These are phyloP conservation scores for Athene noctua DNA, from an alignment of 2,113 vertebrate genomes.

Conservation along the genomic window DNA sequence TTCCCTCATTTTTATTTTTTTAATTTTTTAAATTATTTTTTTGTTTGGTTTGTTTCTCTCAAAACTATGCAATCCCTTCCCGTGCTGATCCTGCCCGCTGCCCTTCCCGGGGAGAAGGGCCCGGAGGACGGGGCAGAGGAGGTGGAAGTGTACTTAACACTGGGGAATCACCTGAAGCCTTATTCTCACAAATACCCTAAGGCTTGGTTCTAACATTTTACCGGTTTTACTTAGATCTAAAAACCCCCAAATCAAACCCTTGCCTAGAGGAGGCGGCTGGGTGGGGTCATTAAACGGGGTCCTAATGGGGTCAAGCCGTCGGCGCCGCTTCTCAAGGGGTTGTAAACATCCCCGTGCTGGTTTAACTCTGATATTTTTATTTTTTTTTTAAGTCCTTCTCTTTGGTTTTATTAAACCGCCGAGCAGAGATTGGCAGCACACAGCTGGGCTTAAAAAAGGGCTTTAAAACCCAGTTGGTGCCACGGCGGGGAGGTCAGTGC, in stretches of 20 bases:
- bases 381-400: background rate
- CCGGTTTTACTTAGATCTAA: background rate
- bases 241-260: background rate
- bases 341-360: rapidly evolving
- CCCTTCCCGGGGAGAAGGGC: background rate
- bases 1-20: background rate
- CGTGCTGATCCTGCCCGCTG: background rate
- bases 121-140: background rate
- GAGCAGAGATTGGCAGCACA: rapidly evolving
- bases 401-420: background rate
- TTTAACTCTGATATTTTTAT: background rate
- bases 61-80: constrained; percentile 16
- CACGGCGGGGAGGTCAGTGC: background rate
- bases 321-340: rapidly evolving
- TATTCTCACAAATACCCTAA: background rate
- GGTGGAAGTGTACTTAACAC: background rate
- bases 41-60: background rate
- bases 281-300: rapidly evolving
- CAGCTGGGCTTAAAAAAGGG: background rate
- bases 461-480: rapidly evolving
- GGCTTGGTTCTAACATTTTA: background rate
- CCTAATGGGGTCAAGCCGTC: too few relatives aligned
- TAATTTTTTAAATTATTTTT: background rate
- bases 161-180: background rate
- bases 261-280: background rate